Evolutionary conservation across 2,888 invertebrate species (phyloP).

Genomic region (Cosmia pyralina): DNA sequence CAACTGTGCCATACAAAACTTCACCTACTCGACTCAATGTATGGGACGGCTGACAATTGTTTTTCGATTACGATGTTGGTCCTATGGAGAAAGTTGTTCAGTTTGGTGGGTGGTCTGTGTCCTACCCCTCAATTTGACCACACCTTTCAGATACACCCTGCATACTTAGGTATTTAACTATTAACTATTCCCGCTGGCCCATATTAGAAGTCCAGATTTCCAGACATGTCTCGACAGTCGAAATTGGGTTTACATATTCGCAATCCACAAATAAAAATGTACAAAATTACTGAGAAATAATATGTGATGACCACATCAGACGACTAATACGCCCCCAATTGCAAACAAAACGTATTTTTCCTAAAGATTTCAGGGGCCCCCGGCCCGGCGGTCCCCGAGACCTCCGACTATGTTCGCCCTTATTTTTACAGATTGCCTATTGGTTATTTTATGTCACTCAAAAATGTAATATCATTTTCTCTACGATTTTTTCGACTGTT

Average conservation of each 20-base stretch:
- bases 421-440: conserved; percentile 49
- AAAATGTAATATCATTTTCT: conserved; percentile 52
- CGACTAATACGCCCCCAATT: conserved; percentile 47
- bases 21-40: no score
- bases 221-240: conserved; percentile 3
- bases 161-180: no score
- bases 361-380: conserved; percentile 26
- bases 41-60: no score
- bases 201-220: neutral
- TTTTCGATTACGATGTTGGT: no score
- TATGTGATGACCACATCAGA: conserved; percentile 24
- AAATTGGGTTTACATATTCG: conserved; percentile 12
- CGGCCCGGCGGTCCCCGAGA: neutral
- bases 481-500: conserved; percentile 23
- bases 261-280: conserved; percentile 23
- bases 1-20: no score
- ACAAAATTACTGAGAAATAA: conserved; percentile 34
- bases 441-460: conserved; percentile 56
- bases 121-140: no score
- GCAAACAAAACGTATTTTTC: conserved; percentile 52
- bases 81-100: no score
- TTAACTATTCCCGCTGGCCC: no score
- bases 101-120: no score
- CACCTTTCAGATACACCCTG: no score
- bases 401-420: conserved; percentile 13